Evolutionary conservation across 2,888 invertebrate genomes (phyloP).

Genomic region (Lithosia quadra): DNA sequence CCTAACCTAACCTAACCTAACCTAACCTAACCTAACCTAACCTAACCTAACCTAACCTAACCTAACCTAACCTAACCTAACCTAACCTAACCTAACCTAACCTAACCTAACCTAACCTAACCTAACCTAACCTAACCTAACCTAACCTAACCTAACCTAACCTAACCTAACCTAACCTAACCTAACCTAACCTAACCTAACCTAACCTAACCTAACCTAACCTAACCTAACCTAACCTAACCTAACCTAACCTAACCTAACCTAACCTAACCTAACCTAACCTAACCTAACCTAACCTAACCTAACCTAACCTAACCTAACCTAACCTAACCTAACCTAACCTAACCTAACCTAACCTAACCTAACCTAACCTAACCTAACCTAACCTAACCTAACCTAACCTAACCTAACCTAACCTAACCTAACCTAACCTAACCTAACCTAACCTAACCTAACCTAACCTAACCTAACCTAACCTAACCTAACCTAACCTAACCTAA

Average conservation of each 20-base stretch:
- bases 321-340: conserved; percentile 33
- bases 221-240: conserved; percentile 31
- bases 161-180: conserved; percentile 33
- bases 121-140: conserved; percentile 33
- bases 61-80: conserved; percentile 10
- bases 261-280: conserved; percentile 27
- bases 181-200: conserved; percentile 32
- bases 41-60: conserved; percentile 32
- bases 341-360: conserved; percentile 43
- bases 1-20: conserved; percentile 34
- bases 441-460: conserved; percentile 21
- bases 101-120: conserved; percentile 31
- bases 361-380: conserved; percentile 42
- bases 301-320: conserved; percentile 35
- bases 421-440: conserved; percentile 17
- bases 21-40: conserved; percentile 34
- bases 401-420: conserved; percentile 16
- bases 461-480: no score
- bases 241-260: conserved; percentile 13
- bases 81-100: conserved; percentile 25
- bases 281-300: conserved; percentile 30
- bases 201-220: conserved; percentile 17
- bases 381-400: conserved; percentile 35
- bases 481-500: conserved; percentile 26
- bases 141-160: conserved; percentile 35